Percentiles rank a stretch among this genome's conserved stretches.
Evolutionary conservation across 2,888 invertebrate species (phyloP).

Genomic region (Agriopis marginaria): DNA sequence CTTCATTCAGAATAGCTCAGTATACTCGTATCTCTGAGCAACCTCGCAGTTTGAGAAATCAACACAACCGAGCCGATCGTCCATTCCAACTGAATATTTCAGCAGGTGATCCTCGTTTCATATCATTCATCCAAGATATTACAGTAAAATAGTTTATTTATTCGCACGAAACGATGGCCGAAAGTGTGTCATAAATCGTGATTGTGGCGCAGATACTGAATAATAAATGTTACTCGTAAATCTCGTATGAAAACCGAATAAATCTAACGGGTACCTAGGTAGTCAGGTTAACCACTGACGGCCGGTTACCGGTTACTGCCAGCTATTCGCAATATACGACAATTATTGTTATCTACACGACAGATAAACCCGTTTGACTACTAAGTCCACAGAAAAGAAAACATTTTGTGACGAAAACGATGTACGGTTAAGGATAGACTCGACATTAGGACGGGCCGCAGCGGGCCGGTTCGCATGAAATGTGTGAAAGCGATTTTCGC

Average conservation of each 20-base stretch:
- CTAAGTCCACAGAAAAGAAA: too few relatives aligned
- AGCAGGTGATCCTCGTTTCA: constrained; percentile 28
- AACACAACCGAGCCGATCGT: constrained; percentile 4
- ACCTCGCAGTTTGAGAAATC: constrained; percentile 11
- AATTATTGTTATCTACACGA: too few relatives aligned
- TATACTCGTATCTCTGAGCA: background rate
- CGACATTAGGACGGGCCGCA: too few relatives aligned
- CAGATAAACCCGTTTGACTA: too few relatives aligned
- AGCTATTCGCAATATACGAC: background rate
- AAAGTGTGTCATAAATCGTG: constrained; percentile 81
- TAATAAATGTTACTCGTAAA: constrained; percentile 83
- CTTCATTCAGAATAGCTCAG: background rate
- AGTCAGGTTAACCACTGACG: constrained; percentile 65
- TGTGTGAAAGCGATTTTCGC: too few relatives aligned
- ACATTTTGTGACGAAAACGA: too few relatives aligned
- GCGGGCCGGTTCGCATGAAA: too few relatives aligned
- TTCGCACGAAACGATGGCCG: constrained; percentile 68
- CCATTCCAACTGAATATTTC: constrained; percentile 30
- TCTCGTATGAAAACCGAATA: constrained; percentile 82
- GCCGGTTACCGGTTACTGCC: constrained; percentile 24
- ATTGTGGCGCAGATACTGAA: constrained; percentile 80
- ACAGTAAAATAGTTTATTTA: constrained; percentile 69
- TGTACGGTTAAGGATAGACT: too few relatives aligned
- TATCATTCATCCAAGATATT: constrained; percentile 45
- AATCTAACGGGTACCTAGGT: constrained; percentile 73